Conservation (phyloP, 2,797 vertebrate genomes). For the Gymnoscopelus microlampas region DNA sequence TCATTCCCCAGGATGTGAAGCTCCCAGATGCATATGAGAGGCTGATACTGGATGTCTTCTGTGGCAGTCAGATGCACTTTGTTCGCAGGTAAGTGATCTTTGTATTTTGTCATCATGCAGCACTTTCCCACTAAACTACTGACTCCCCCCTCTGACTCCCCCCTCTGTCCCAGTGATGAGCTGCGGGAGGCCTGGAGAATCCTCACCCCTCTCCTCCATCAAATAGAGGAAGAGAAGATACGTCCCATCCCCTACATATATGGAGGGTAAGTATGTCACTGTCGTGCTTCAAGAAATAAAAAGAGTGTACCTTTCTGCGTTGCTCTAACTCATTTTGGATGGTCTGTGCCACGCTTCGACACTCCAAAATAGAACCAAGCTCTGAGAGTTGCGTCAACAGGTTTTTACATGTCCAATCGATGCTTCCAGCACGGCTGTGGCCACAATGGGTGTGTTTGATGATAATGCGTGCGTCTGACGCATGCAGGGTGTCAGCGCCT, state of each 20-base stretch:
- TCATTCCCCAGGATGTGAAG: conserved; percentile 82
- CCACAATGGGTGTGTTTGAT: too few relatives aligned
- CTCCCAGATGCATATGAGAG: conserved; percentile 91
- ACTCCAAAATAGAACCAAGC: too few relatives aligned
- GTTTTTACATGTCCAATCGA: too few relatives aligned
- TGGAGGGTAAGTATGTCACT: conserved; percentile 82
- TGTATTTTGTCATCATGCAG: not conserved
- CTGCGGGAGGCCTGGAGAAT: conserved; percentile 92
- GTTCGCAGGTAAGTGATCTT: conserved; percentile 83
- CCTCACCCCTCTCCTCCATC: conserved; percentile 90
- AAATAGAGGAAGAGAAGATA: conserved; percentile 82
- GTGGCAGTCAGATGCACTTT: conserved; percentile 92
- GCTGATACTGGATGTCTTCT: conserved; percentile 90
- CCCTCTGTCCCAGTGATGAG: conserved; percentile 83
- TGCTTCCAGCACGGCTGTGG: too few relatives aligned
- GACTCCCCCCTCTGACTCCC: not conserved
- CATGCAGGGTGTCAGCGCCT: too few relatives aligned
- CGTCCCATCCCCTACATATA: conserved; percentile 85
- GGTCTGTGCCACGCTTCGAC: too few relatives aligned
- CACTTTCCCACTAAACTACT: not conserved
- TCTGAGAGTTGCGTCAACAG: too few relatives aligned
- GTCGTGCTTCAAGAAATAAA: too few relatives aligned
- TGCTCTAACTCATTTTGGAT: too few relatives aligned
- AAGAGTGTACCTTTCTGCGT: too few relatives aligned
- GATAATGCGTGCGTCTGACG: too few relatives aligned